Evolutionary conservation across 64 coral and sea anemone species (phyloP).

Genomic region (Orbicella faveolata): DNA sequence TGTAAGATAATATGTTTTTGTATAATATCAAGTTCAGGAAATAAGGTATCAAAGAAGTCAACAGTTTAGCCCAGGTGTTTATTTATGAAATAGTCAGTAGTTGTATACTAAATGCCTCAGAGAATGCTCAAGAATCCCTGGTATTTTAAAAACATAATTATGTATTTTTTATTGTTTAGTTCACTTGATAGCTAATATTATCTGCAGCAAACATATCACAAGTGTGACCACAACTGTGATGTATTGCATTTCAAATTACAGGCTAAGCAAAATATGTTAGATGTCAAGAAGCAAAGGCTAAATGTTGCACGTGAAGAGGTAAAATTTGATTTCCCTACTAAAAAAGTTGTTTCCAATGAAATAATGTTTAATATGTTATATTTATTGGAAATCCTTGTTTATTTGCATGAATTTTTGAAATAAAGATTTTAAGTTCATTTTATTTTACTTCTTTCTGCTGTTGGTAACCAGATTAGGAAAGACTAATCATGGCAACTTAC

Average conservation of each 20-base stretch:
- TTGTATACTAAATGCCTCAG: background rate
- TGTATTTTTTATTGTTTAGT: no score
- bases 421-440: no score
- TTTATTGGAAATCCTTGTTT: background rate
- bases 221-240: background rate
- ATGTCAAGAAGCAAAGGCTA: slow-evolving; percentile 80
- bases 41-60: no score
- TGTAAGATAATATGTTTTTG: no score
- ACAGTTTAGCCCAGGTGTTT: no score
- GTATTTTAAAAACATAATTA: background rate
- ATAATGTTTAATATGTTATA: background rate
- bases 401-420: no score
- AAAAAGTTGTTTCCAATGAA: background rate
- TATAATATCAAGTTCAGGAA: background rate
- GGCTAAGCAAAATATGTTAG: slow-evolving; percentile 80
- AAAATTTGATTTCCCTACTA: background rate
- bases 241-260: slow-evolving; percentile 26
- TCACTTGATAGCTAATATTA: no score
- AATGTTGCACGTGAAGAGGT: slow-evolving; percentile 83
- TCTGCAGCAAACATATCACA: no score
- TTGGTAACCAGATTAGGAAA: background rate
- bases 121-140: background rate
- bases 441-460: background rate
- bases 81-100: no score
- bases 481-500: background rate